Evolutionary conservation across 2,888 invertebrate species (phyloP), one percentile per base, ranked within the genome.

Genomic region (Thera britannica): DNA sequence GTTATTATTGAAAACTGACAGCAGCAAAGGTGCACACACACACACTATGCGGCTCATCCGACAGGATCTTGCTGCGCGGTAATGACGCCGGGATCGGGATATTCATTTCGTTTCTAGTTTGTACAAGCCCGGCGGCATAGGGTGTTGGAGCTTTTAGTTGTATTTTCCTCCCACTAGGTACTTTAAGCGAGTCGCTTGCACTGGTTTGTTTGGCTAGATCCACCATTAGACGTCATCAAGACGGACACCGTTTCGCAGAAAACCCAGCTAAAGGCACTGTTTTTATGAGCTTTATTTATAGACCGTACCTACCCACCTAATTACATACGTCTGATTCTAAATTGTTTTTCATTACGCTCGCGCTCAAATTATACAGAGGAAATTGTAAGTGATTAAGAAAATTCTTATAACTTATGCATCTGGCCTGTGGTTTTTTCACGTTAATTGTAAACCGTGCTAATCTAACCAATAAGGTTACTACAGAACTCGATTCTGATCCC

Each of bases 241-340:
- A 34, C 38, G 51, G 51, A 23, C 11, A 23, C 23, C 41, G 12
- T 8, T 60, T 51, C 51, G 3, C 11, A 52, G 49, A 35, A n/a
- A 41, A 2, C 8, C 38, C 8, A 51, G n/a, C 12, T 38, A 44
- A 36, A 12, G 56, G 64, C 68, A 64, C 55, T 48, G 48, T 65
- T 71, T 70, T 68, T 72, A 61, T 46, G 12, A 23, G 9, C 2
- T n/a, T 41, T 57, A 61, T 60, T 60, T 56, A 56, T 61, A 56
- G 62, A 62, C 48, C 6, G 12, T 34, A 52, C 34, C 9, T 52
- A 23, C 23, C 23, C 23, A 23, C 23, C 23, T 52, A 34, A 8
- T 52, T 7, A 51, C 12, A 51, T 34, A 34, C 34, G 23, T 51
- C 34, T 23, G 34, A 34, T 34, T 52, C 34, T 52, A 34, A 52